phyloP scores from a whole-genome alignment of 2,113 vertebrate genomes.

The Phoxinus phoxinus region DNA sequence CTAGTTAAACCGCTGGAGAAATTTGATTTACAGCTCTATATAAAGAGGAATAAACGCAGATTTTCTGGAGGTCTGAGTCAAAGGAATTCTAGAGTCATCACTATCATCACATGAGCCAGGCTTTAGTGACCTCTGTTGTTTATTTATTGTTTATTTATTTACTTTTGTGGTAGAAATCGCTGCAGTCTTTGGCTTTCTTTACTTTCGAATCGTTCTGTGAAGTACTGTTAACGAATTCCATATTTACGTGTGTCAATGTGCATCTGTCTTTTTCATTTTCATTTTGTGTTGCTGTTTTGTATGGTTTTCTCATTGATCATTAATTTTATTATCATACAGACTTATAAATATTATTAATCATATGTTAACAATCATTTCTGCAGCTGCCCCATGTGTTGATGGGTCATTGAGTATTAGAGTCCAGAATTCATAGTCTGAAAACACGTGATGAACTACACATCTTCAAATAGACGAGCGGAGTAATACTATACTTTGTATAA shows the following conservation, averaged over 20 bases:
- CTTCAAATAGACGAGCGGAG: slow-evolving; percentile 36
- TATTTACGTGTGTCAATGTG: slow-evolving; percentile 31
- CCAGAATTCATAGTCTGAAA: slow-evolving; percentile 47
- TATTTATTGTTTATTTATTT: slow-evolving; percentile 39
- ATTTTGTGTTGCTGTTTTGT: slow-evolving; percentile 16
- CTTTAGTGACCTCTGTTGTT: background rate
- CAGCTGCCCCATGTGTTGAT: slow-evolving; percentile 53
- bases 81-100: too few relatives aligned
- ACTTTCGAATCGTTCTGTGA: slow-evolving; percentile 33
- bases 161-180: slow-evolving; percentile 24
- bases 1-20: background rate
- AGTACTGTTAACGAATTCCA: slow-evolving; percentile 13
- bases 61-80: background rate
- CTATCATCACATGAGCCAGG: background rate
- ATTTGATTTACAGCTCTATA: background rate
- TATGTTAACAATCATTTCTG: slow-evolving; percentile 28
- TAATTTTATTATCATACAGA: background rate
- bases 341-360: background rate
- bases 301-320: slow-evolving; percentile 8
- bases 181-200: slow-evolving; percentile 53
- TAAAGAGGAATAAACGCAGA: background rate
- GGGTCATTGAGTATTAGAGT: slow-evolving; percentile 60
- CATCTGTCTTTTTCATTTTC: background rate
- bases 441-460: slow-evolving; percentile 38
- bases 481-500: slow-evolving; percentile 60